Evolutionary conservation across 2,888 invertebrate genomes (phyloP), one percentile per base, ranked within the genome.

Genomic region (Eupithecia abbreviata): DNA sequence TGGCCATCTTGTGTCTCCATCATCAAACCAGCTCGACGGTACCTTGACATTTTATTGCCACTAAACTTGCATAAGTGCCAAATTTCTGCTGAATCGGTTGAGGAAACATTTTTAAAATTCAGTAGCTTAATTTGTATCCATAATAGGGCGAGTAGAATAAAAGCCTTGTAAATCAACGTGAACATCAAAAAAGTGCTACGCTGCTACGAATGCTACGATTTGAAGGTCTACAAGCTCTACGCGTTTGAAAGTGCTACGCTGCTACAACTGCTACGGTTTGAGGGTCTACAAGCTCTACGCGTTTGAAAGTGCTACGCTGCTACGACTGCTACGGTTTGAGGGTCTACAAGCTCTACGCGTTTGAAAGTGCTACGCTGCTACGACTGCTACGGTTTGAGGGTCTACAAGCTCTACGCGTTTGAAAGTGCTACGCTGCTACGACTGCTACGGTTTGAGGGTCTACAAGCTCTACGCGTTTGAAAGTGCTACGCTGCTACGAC

Each of bases 181-280:
- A 10, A 62, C n/a, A 58, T 58, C 55, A 58, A 58, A 18, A 18
- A 18, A 12, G 58, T 62, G 62, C 45, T 45, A 45, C 45, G 79
- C 18, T 58, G 58, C 18, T 58, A 55, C 55, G 55, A 18, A 3
- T 51, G 51, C 51, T 51, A 58, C 58, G 58, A 10, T 18, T 58
- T 18, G 10, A 18, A 7, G n/a, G 55, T n/a, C 55, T n/a, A 55
- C 55, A 55, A n/a, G 55, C 55, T 55, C 51, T 51, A 43, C 43
- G 43, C 43, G 43, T 43, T 7, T 7, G 7, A 43, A 30, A 30
- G 30, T 30, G 30, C 30, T 30, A 30, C 30, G 30, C 30, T 30
- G 30, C 82, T 88, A 86, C 88, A 88, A 1, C 30, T 30, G 30
- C 82, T 88, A 86, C 88, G 88, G 49, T 13, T 49, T 49, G 49